These are phyloP conservation scores for Archaeoteleia sp. DNA, from an alignment of 2,888 invertebrate species.

Conservation along the genomic window DNA sequence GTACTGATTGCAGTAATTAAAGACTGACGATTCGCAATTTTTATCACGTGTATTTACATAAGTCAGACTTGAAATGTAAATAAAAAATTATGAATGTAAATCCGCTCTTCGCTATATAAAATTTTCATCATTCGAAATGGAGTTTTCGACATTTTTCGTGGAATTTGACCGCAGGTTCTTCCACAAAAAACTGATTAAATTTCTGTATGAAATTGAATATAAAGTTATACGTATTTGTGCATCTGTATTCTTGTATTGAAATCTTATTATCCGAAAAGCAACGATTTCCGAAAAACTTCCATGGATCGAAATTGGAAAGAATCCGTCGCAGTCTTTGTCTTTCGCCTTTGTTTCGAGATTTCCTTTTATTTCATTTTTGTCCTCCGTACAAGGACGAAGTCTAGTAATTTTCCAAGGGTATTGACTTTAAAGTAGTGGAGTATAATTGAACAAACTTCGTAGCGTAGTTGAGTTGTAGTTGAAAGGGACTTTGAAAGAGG, in stretches of 20 bases:
- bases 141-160: no score
- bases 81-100: slow-evolving; percentile 13
- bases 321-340: slow-evolving; percentile 10
- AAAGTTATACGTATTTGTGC: no score
- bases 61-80: slow-evolving; percentile 19
- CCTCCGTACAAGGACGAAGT: slow-evolving; percentile 56
- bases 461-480: slow-evolving; percentile 55
- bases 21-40: slow-evolving; percentile 28
- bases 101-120: no score
- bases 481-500: slow-evolving; percentile 56
- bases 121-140: no score
- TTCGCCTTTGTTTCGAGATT: slow-evolving; percentile 26
- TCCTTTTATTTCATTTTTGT: background rate
- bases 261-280: background rate
- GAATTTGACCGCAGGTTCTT: no score
- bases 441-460: slow-evolving; percentile 68
- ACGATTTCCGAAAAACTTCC: slow-evolving; percentile 6
- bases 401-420: slow-evolving; percentile 65
- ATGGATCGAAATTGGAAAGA: slow-evolving; percentile 1
- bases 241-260: no score
- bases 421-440: slow-evolving; percentile 64
- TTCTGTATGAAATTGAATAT: no score
- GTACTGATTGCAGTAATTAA: slow-evolving; percentile 47
- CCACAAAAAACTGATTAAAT: no score
- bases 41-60: slow-evolving; percentile 30